These are phyloP conservation scores for Zoanthus sansibaricus DNA, from an alignment of 92 coral and sea anemone species.

Conservation along the genomic window DNA sequence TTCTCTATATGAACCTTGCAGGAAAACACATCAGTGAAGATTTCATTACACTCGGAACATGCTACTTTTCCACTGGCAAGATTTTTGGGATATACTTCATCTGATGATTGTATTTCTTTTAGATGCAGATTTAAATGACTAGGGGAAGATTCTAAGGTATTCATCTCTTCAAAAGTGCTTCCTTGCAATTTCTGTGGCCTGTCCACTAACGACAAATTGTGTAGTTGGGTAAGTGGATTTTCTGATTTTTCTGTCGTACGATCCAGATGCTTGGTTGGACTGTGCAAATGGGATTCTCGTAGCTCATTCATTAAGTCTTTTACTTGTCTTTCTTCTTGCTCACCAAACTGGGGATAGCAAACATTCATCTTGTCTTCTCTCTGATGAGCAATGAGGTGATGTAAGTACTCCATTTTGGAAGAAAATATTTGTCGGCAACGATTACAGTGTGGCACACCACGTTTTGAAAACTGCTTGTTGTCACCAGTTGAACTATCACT, in stretches of 20 bases:
- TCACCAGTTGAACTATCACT: constrained; percentile 40
- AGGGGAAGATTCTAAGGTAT: not conserved
- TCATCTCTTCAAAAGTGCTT: not conserved
- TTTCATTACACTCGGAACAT: constrained; percentile 74
- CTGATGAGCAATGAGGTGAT: constrained; percentile 85
- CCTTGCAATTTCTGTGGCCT: not conserved
- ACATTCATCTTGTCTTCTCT: constrained; percentile 67
- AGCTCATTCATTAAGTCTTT: constrained; percentile 17
- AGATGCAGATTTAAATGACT: not conserved
- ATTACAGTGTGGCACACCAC: constrained; percentile 79
- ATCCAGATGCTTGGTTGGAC: constrained; percentile 2
- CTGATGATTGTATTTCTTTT: constrained; percentile 12
- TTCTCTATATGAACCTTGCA: constrained; percentile 77
- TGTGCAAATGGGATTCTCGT: constrained; percentile 16
- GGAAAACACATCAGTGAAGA: constrained; percentile 70
- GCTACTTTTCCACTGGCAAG: constrained; percentile 60
- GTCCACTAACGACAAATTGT: constrained; percentile 1
- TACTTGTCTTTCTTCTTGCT: constrained; percentile 8
- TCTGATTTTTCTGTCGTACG: not conserved
- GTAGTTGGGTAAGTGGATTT: constrained; percentile 23
- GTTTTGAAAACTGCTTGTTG: constrained; percentile 45
- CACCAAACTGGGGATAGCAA: constrained; percentile 24
- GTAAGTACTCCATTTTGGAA: constrained; percentile 90
- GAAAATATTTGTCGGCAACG: constrained; percentile 83
- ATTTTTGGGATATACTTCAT: constrained; percentile 17